Evolutionary conservation across 2,888 invertebrate genomes (phyloP), one percentile per base, ranked within the genome.

Genomic region (Macrosiphum euphorbiae): DNA sequence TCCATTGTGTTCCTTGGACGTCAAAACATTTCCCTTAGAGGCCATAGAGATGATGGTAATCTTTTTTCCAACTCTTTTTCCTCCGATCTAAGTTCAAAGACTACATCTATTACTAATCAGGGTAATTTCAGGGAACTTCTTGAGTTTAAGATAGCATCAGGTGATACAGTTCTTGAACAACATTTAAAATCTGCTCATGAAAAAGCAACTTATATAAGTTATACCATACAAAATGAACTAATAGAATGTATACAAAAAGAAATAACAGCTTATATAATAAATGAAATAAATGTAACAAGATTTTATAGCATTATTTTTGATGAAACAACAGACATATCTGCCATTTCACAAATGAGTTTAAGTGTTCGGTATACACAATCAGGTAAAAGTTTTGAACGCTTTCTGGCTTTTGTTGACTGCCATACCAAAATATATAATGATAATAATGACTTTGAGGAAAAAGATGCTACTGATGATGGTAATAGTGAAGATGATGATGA

Each of bases 1-100:
- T 58, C 88, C 20, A 58, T 88, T 35, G 20, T 88, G 16, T 88
- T 88, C 41, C 88, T 88, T 10, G 88, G 58, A n/a, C 88, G 88
- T 44, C 44, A 44, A 44, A 44, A 44, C 4, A 44, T 44, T 44
- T 3, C 44, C 20, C 88, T 41, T 26, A 52, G 88, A 24, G 88
- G 58, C 20, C 88, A 58, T 26, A 52, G 88, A 24, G 88, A 88
- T 26, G 55, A 88, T 52, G 88, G 88, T n/a, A 13, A 52, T 3
- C 52, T 88, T 50, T 88, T 52, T 28, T 85, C 85, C 26, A 41
- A 41, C 16, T 20, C 16, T 26, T 44, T 85, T 20, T 85, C 44
- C 20, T 44, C 44, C 24, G 85, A 85, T 85, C 28, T 85, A 28
- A 85, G 85, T 85, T 85, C 85, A 85, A 44, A 85, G 26, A 85